These are phyloP conservation scores for Blomia tropicalis DNA, from an alignment of 2,888 invertebrate species.

Conservation along the genomic window DNA sequence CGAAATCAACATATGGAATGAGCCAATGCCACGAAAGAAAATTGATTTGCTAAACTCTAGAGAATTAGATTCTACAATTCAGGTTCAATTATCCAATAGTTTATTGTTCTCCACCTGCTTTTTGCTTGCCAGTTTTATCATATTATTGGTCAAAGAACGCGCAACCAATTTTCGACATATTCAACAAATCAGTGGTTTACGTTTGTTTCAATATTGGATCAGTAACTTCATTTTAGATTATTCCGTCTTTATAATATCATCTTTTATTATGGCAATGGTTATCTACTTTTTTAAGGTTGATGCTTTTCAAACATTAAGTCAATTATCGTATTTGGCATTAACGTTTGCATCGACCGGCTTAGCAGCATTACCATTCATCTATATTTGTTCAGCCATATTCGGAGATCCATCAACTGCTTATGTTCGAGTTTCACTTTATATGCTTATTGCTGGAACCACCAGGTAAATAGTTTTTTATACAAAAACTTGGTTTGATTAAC, in stretches of 20 bases:
- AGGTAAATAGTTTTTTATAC: no score
- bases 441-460: background rate
- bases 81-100: background rate
- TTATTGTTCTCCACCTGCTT: constrained; percentile 46
- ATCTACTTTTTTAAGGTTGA: background rate
- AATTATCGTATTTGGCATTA: constrained; percentile 17
- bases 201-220: constrained; percentile 14
- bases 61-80: background rate
- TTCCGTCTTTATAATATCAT: background rate
- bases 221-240: constrained; percentile 19
- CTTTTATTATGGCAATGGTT: constrained; percentile 8
- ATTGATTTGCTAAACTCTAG: constrained; percentile 15
- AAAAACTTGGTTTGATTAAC: no score
- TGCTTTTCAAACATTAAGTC: background rate
- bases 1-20: constrained; percentile 44
- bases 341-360: constrained; percentile 26
- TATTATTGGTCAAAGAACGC: constrained; percentile 25
- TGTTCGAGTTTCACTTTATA: constrained; percentile 17
- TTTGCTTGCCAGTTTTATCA: constrained; percentile 23
- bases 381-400: constrained; percentile 27
- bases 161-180: constrained; percentile 23
- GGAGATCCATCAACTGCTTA: constrained; percentile 27
- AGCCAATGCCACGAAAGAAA: constrained; percentile 47
- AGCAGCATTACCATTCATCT: constrained; percentile 29
- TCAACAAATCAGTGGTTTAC: constrained; percentile 23